These are phyloP conservation scores for Trissolcus basalis DNA, from an alignment of 1,140 invertebrate species.

Conservation along the genomic window DNA sequence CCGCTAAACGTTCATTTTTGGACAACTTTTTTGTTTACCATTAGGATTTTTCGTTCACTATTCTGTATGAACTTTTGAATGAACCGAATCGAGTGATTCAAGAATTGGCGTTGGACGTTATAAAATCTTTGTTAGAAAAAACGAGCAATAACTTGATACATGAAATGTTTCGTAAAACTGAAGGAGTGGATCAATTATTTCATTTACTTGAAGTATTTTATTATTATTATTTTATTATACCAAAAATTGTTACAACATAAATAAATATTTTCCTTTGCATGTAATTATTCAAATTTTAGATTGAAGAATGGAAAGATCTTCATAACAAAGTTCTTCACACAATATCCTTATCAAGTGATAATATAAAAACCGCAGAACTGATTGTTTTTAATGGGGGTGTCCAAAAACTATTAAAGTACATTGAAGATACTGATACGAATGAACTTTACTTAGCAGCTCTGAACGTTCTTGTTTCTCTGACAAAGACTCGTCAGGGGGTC, in stretches of 20 bases:
- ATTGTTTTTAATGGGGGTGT: constrained; percentile 56
- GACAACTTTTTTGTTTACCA: not conserved
- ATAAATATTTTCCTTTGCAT: no score
- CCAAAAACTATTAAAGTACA: constrained; percentile 58
- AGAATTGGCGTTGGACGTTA: constrained; percentile 57
- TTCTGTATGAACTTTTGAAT: constrained; percentile 61
- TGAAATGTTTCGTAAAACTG: constrained; percentile 61
- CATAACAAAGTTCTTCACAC: constrained; percentile 58
- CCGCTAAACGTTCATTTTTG: constrained; percentile 8
- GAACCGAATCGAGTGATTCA: constrained; percentile 67
- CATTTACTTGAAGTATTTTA: constrained; percentile 65
- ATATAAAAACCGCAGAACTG: constrained; percentile 57
- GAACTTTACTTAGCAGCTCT: constrained; percentile 47
- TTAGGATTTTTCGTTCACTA: constrained; percentile 63
- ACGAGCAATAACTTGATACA: constrained; percentile 63
- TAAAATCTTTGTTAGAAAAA: constrained; percentile 61
- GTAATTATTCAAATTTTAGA: no score
- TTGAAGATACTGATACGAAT: constrained; percentile 41
- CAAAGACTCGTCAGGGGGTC: constrained; percentile 54
- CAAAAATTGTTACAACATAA: no score
- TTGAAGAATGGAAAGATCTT: constrained; percentile 64
- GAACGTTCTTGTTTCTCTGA: constrained; percentile 57
- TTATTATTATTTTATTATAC: constrained; percentile 3
- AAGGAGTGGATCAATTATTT: constrained; percentile 61
- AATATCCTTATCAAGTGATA: constrained; percentile 55